Percentiles rank a stretch among this genome's conserved stretches.
Conservation (phyloP, 2,888 invertebrate species). For the Melanargia galathea region DNA sequence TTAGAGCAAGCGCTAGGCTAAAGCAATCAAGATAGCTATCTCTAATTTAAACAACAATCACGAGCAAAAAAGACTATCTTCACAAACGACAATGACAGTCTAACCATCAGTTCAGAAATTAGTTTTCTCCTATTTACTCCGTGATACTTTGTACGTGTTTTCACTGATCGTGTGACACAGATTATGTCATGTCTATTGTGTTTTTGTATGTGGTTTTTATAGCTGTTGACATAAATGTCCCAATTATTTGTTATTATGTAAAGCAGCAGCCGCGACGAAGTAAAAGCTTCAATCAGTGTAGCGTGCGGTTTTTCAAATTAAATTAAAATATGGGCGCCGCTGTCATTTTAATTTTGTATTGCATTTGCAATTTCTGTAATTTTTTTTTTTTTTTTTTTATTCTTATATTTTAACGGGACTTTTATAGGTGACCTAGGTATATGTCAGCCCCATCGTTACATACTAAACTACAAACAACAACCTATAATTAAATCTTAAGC, state of each 20-base stretch:
- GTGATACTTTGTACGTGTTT: conserved; percentile 15
- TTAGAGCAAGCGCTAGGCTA: background rate
- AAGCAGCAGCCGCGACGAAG: conserved; percentile 55
- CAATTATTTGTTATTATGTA: conserved; percentile 60
- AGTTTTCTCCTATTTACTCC: conserved; percentile 22
- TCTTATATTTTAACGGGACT: too few relatives aligned
- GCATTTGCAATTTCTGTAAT: too few relatives aligned
- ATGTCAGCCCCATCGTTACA: too few relatives aligned
- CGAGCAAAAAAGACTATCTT: conserved; percentile 9
- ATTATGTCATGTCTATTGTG: conserved; percentile 50
- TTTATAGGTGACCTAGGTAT: too few relatives aligned
- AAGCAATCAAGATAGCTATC: conserved; percentile 8
- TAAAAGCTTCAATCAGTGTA: conserved; percentile 63
- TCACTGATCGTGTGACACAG: conserved; percentile 38
- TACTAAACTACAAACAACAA: too few relatives aligned
- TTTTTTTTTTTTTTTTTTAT: too few relatives aligned
- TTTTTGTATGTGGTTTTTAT: conserved; percentile 35
- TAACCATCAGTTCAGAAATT: conserved; percentile 17
- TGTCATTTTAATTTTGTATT: too few relatives aligned
- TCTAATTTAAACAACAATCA: conserved; percentile 12
- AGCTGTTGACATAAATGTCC: conserved; percentile 53
- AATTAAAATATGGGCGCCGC: background rate
- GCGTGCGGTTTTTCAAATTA: conserved; percentile 51
- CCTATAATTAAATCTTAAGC: too few relatives aligned
- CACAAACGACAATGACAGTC: conserved; percentile 11